Conservation (phyloP, 2,797 vertebrate species). For the Aeoliscus strigatus region DNA sequence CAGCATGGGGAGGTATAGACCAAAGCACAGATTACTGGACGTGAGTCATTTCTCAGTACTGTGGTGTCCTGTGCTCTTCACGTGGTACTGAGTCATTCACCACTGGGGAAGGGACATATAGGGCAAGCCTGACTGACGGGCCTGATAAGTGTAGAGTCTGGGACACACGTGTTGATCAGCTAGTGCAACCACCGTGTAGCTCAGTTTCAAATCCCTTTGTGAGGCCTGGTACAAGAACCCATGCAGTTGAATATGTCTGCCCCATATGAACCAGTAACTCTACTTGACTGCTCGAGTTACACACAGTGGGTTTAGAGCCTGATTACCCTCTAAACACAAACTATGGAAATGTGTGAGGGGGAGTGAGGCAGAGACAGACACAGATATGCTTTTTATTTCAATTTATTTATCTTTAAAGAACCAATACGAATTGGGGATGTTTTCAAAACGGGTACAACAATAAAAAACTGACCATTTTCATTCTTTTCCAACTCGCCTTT, state of each 20-base stretch:
- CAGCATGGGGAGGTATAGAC: too few relatives aligned
- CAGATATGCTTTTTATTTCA: slow-evolving; percentile 67
- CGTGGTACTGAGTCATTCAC: slow-evolving; percentile 62
- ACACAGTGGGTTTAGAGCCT: too few relatives aligned
- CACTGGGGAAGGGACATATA: slow-evolving; percentile 32
- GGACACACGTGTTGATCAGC: slow-evolving; percentile 17
- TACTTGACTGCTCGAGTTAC: too few relatives aligned
- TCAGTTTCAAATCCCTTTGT: too few relatives aligned
- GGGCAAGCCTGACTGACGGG: slow-evolving; percentile 29
- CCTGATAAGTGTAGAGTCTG: slow-evolving; percentile 26
- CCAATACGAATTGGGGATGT: slow-evolving; percentile 77
- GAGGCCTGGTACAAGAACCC: too few relatives aligned
- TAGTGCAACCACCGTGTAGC: too few relatives aligned
- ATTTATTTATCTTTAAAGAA: slow-evolving; percentile 81
- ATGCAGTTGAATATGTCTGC: too few relatives aligned
- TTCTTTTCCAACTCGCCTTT: slow-evolving; percentile 65
- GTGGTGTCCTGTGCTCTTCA: slow-evolving; percentile 51
- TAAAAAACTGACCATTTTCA: slow-evolving; percentile 68
- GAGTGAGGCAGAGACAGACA: too few relatives aligned
- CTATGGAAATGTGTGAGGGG: too few relatives aligned
- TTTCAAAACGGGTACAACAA: slow-evolving; percentile 76
- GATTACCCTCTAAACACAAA: too few relatives aligned
- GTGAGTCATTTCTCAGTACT: slow-evolving; percentile 56
- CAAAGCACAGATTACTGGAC: slow-evolving; percentile 15
- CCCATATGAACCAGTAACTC: too few relatives aligned